These are phyloP conservation scores for Centrocercus urophasianus DNA, from an alignment of 2,113 vertebrate genomes.

Conservation along the genomic window DNA sequence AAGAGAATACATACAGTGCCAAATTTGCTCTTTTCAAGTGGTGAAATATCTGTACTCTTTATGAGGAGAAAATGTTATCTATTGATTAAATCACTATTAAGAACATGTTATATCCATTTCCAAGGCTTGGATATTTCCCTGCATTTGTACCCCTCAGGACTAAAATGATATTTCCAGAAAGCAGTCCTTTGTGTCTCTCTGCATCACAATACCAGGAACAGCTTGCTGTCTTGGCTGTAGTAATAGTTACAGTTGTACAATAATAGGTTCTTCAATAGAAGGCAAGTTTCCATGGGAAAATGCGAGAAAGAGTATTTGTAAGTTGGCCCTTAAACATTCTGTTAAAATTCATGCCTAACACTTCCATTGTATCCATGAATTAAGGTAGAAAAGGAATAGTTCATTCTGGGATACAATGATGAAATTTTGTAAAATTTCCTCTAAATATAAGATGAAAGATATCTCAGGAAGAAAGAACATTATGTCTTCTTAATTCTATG, in stretches of 20 bases:
- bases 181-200: not conserved
- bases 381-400: not conserved
- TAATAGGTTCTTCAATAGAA: not conserved
- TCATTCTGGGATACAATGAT: not conserved
- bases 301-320: not conserved
- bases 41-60: not conserved
- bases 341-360: not conserved
- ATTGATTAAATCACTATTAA: not conserved
- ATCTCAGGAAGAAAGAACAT: slow-evolving; percentile 3
- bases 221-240: not conserved
- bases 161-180: not conserved
- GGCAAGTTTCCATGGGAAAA: not conserved
- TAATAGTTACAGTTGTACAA: not conserved
- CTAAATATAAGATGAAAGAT: not conserved
- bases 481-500: not conserved
- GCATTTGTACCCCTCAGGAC: not conserved
- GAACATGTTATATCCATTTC: not conserved
- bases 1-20: not conserved
- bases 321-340: not conserved
- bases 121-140: not conserved
- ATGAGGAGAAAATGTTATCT: not conserved
- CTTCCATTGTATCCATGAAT: not conserved
- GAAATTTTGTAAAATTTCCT: not conserved
- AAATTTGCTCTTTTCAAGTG: not conserved
- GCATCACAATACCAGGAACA: not conserved